Evolutionary conservation across 2,888 invertebrate genomes (phyloP), one percentile per base, ranked within the genome.

Genomic region (Leucania comma): DNA sequence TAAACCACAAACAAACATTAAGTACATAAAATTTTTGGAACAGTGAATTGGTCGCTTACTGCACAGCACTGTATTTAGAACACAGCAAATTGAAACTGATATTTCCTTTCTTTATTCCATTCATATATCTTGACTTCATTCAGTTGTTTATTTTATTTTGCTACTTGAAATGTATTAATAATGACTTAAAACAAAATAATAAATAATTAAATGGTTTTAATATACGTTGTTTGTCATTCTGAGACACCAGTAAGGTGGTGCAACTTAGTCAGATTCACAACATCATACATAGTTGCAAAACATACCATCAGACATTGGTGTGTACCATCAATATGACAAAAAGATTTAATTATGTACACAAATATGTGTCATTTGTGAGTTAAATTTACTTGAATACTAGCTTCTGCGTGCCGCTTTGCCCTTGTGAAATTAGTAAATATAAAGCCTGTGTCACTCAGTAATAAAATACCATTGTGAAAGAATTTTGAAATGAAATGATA

Each of bases 281-380:
- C 14, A 50, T 58, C 9, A 50, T 22, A 51, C n/a, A 69, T 42
- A 46, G 24, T 56, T 67, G 26, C 14, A 26, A 24, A 32, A n/a
- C 17, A 9, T 8, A 46, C 42, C 10, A n/a, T 32, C 8, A n/a
- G 20, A 51, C 10, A 48, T n/a, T 17, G 10, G 38, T 24, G 22
- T 22, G 20, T 48, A 38, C 48, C 22, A 50, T 32, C 29, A 68
- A 75, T n/a, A 57, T 42, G 24, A 10, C n/a, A 50, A 51, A 32
- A 17, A 48, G 12, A 0, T 75, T 35, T 17, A 24, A 32, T 32
- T 32, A 12, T 14, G 12, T 10, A 10, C n/a, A 42, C n/a, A 42
- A 24, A 48, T 75, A 54, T 29, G 17, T 14, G n/a, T 12, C 10
- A 5, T 12, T 76, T 42, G 77, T 50, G 22, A 72, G 69, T 76